phyloP scores from a whole-genome alignment of 2,797 vertebrate genomes.

The Anguilla obscura region DNA sequence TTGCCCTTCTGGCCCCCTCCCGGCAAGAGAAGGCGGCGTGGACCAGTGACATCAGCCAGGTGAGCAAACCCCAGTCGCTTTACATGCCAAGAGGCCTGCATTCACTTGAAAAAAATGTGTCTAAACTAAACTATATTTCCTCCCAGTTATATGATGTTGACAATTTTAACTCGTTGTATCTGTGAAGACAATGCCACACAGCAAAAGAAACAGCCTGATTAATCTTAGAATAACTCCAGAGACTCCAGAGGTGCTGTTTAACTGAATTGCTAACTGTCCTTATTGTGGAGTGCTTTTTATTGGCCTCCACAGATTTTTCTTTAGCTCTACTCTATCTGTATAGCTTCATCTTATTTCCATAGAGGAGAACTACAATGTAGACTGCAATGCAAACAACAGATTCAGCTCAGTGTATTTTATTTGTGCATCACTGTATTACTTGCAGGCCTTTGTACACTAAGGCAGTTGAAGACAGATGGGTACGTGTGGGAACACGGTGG shows the following conservation, averaged over 20 bases:
- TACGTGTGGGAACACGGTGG: background rate
- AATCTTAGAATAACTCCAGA: background rate
- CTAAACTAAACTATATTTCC: background rate
- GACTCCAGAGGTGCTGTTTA: background rate
- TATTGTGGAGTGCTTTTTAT: background rate
- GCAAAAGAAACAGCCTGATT: background rate
- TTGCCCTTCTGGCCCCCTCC: constrained; percentile 89
- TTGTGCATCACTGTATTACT: background rate
- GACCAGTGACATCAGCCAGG: constrained; percentile 98
- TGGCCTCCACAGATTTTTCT: background rate
- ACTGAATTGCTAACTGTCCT: background rate
- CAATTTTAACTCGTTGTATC: background rate
- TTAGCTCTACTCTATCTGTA: background rate
- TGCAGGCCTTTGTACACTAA: background rate
- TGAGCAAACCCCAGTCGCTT: constrained; percentile 47
- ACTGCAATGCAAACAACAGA: background rate
- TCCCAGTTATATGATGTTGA: background rate
- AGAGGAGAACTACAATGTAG: background rate
- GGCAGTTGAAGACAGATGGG: background rate
- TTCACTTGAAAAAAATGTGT: background rate
- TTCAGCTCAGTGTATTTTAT: background rate
- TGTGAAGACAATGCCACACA: background rate
- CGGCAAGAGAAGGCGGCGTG: constrained; percentile 96
- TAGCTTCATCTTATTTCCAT: background rate
- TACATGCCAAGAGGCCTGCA: background rate